Conservation (phyloP, 1,140 invertebrate genomes). For the Platorchestia sp. region DNA sequence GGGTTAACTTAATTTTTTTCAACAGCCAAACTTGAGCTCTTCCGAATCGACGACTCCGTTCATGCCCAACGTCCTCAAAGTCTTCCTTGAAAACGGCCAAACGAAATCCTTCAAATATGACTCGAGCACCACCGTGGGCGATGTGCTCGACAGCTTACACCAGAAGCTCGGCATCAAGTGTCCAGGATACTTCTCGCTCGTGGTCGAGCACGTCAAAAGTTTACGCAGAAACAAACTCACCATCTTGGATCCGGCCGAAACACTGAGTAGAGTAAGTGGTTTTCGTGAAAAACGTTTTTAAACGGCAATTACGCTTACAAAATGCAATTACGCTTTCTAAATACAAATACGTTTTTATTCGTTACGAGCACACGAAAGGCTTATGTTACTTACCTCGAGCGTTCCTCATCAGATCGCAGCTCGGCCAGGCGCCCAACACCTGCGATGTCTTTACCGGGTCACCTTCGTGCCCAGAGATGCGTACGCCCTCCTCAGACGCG, state of each 20-base stretch:
- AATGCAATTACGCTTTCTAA: neutral
- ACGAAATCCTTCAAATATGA: constrained; percentile 98
- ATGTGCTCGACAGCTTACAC: constrained; percentile 87
- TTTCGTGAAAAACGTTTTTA: neutral
- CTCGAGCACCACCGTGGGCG: constrained; percentile 87
- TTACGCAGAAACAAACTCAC: constrained; percentile 86
- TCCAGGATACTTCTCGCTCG: constrained; percentile 87
- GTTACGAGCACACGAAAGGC: neutral
- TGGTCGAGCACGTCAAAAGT: constrained; percentile 91
- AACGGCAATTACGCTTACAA: neutral
- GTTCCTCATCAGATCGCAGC: constrained; percentile 81
- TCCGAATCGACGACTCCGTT: constrained; percentile 86
- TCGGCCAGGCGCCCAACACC: constrained; percentile 87
- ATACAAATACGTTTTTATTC: neutral
- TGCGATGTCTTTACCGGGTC: constrained; percentile 88
- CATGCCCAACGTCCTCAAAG: constrained; percentile 92
- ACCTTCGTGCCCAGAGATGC: constrained; percentile 89
- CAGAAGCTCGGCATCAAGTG: constrained; percentile 87
- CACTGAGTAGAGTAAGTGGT: constrained; percentile 81
- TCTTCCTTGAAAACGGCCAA: constrained; percentile 93
- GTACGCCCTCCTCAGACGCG: constrained; percentile 83
- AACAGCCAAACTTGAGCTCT: constrained; percentile 80
- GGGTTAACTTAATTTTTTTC: constrained; percentile 69
- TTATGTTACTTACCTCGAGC: neutral
- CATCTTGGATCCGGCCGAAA: constrained; percentile 85